These are phyloP conservation scores for Eupithecia centaureata DNA, from an alignment of 2,888 invertebrate genomes.

Conservation along the genomic window DNA sequence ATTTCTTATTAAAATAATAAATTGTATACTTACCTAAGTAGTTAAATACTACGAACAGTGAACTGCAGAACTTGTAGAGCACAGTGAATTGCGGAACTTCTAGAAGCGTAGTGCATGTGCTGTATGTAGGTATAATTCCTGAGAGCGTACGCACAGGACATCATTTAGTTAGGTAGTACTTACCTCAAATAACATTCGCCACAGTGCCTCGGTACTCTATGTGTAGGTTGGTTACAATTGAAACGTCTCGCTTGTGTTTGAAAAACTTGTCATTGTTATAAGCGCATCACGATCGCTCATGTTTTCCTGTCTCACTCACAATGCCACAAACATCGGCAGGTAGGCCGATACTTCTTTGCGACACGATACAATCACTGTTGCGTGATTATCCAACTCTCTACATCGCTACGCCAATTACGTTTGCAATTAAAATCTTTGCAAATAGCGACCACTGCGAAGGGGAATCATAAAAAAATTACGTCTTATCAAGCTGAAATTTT, in stretches of 20 bases:
- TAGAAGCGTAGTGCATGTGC: no score
- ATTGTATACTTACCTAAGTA: no score
- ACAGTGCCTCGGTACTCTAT: neutral
- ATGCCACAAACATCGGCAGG: conserved; percentile 59
- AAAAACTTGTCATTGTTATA: conserved; percentile 68
- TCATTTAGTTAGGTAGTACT: neutral
- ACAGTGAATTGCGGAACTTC: no score
- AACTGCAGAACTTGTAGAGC: no score
- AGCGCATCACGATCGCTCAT: conserved; percentile 61
- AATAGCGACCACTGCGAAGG: conserved; percentile 40
- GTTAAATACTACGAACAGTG: no score
- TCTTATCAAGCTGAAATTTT: no score
- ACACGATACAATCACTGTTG: conserved; percentile 55
- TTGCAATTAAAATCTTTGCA: conserved; percentile 48
- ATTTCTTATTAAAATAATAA: neutral
- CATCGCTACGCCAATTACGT: conserved; percentile 53
- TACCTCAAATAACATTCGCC: conserved; percentile 9
- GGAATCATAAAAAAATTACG: no score
- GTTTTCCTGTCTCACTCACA: conserved; percentile 64
- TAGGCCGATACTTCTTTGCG: conserved; percentile 54
- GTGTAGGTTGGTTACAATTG: conserved; percentile 54
- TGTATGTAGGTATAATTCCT: neutral
- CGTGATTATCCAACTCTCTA: conserved; percentile 57
- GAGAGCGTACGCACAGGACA: neutral
- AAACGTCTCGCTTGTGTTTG: conserved; percentile 61